Percentiles rank a stretch among this genome's conserved stretches.
phyloP scores from a whole-genome alignment of 2,888 invertebrate species.

The Scaptomyza cyrtandrae region DNA sequence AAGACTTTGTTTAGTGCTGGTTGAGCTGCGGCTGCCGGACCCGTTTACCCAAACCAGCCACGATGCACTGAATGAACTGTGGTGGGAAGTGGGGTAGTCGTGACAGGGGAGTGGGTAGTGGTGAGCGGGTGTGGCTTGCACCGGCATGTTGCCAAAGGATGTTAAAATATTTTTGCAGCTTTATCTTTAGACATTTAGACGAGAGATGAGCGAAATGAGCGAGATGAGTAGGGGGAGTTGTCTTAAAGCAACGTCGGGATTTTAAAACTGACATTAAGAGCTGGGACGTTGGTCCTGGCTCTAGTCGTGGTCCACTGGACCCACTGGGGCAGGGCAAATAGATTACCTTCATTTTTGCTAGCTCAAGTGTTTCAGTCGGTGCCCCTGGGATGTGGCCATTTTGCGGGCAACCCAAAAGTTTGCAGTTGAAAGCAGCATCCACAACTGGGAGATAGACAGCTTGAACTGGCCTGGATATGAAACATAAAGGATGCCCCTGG shows the following conservation, averaged over 20 bases:
- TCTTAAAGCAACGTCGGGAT: constrained; percentile 72
- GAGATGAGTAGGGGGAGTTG: constrained; percentile 28
- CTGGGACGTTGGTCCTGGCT: constrained; percentile 13
- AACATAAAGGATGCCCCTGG: neutral
- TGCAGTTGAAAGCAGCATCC: constrained; percentile 44
- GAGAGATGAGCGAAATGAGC: neutral
- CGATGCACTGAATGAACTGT: constrained; percentile 54
- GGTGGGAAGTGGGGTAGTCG: constrained; percentile 2
- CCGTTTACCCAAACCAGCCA: constrained; percentile 40
- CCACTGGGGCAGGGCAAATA: constrained; percentile 67
- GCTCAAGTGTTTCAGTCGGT: constrained; percentile 29
- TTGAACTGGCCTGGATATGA: constrained; percentile 19
- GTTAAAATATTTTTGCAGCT: constrained; percentile 80
- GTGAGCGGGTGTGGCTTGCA: constrained; percentile 15
- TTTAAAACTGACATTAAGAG: constrained; percentile 74
- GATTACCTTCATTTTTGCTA: constrained; percentile 66
- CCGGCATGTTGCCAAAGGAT: constrained; percentile 76
- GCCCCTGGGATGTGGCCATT: constrained; percentile 75
- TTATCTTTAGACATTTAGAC: constrained; percentile 74
- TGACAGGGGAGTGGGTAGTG: neutral
- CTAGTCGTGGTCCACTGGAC: neutral
- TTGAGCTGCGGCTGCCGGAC: constrained; percentile 55
- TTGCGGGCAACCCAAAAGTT: constrained; percentile 67
- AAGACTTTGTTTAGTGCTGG: constrained; percentile 71
- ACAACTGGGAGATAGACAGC: constrained; percentile 14